Percentiles rank a stretch among this genome's conserved stretches.
Conservation (phyloP, 2,113 vertebrate species). For the Corythoichthys intestinalis region DNA sequence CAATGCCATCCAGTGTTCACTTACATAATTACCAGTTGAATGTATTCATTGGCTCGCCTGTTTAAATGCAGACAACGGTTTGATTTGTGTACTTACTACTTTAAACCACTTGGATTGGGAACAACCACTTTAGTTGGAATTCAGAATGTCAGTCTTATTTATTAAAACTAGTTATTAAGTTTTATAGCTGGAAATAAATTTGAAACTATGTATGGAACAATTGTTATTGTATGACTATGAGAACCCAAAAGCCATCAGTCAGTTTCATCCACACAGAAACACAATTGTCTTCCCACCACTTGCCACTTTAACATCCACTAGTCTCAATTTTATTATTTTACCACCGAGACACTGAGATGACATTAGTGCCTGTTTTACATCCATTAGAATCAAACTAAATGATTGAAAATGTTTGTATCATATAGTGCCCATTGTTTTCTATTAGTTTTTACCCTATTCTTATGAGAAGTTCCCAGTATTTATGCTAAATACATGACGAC, state of each 20-base stretch:
- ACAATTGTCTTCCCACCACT: no score
- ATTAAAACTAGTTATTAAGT: background rate
- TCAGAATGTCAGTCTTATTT: background rate
- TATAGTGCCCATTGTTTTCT: background rate
- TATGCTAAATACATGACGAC: background rate
- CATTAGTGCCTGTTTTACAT: background rate
- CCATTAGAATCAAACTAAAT: background rate
- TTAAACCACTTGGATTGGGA: background rate
- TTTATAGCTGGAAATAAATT: background rate
- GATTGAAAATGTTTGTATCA: background rate
- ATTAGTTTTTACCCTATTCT: no score
- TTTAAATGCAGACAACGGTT: background rate
- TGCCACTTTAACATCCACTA: background rate
- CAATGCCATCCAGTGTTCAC: conserved; percentile 70
- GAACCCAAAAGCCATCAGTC: conserved; percentile 69
- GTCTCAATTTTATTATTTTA: background rate
- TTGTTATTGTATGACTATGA: background rate
- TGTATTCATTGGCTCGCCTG: background rate
- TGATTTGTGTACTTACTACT: background rate
- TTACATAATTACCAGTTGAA: conserved; percentile 41
- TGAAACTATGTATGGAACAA: background rate
- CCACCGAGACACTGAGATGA: background rate
- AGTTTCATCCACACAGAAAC: conserved; percentile 39
- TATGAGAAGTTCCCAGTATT: background rate
- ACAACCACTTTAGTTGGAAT: background rate